A percentile compares a stretch with the other conserved stretches of the same genome.
Evolutionary conservation across 2,797 vertebrate species (phyloP).

Genomic region (Mus spretus): DNA sequence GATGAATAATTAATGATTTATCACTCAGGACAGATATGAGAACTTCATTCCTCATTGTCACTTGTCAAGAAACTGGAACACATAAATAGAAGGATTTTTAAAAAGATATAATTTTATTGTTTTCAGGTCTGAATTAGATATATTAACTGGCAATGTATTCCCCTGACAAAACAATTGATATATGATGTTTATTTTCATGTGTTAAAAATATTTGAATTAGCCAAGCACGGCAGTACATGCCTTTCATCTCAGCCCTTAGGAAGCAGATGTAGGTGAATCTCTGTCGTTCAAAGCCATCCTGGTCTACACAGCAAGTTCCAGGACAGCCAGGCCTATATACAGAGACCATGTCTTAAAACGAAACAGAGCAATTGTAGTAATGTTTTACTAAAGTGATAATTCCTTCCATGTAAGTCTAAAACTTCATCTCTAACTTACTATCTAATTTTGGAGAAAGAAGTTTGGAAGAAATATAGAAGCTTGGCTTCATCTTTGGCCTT

Average conservation of each 20-base stretch:
- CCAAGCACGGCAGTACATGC: no score
- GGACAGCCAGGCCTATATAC: not conserved
- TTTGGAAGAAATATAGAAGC: slow-evolving; percentile 18
- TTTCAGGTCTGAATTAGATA: not conserved
- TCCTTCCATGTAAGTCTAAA: slow-evolving; percentile 4
- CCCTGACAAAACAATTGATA: not conserved
- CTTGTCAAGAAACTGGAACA: not conserved
- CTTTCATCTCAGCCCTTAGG: not conserved
- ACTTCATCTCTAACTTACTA: not conserved
- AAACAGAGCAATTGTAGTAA: not conserved
- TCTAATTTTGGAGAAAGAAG: slow-evolving; percentile 51
- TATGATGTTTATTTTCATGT: not conserved
- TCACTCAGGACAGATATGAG: not conserved
- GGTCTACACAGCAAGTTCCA: not conserved
- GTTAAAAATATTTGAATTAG: not conserved
- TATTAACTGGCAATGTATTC: not conserved
- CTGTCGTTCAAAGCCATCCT: not conserved
- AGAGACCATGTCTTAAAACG: no score
- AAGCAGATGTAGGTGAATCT: not conserved
- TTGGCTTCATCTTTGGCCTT: slow-evolving; percentile 52
- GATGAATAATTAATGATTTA: not conserved
- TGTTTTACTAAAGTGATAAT: slow-evolving; percentile 2
- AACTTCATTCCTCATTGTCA: not conserved
- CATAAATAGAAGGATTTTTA: not conserved
- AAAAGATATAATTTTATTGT: not conserved